Percentiles rank a stretch among this genome's conserved stretches.
Conservation (phyloP, 2,797 vertebrate species). For the Acrossocheilus wenchowensis region DNA sequence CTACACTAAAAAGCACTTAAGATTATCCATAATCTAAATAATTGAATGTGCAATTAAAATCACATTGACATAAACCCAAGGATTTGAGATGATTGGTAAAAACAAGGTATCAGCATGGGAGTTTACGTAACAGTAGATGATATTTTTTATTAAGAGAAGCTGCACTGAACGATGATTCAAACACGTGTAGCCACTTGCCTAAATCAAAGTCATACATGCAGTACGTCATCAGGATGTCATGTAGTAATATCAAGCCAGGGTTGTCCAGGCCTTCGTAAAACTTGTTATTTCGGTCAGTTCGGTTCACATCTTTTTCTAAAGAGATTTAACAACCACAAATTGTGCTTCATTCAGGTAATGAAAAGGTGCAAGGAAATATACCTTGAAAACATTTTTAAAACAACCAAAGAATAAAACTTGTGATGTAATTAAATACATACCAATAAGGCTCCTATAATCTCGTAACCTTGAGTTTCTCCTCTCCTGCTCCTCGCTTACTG, state of each 20-base stretch:
- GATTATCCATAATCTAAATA: neutral
- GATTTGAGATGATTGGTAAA: neutral
- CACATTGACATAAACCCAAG: neutral
- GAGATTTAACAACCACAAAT: slow-evolving; percentile 47
- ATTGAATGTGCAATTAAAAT: neutral
- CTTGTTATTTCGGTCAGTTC: slow-evolving; percentile 93
- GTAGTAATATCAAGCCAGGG: slow-evolving; percentile 91
- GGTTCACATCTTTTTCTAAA: slow-evolving; percentile 95
- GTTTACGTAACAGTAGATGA: neutral
- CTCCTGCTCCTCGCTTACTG: slow-evolving; percentile 94
- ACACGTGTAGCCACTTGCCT: slow-evolving; percentile 78
- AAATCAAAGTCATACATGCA: slow-evolving; percentile 98
- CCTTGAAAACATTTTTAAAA: neutral
- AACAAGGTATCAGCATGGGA: neutral
- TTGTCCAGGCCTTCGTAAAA: slow-evolving; percentile 97
- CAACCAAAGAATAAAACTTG: neutral
- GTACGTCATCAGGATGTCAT: slow-evolving; percentile 98
- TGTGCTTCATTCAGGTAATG: neutral
- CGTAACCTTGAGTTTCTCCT: slow-evolving; percentile 91
- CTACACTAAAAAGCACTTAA: slow-evolving; percentile 30
- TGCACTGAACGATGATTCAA: neutral
- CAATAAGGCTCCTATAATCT: slow-evolving; percentile 94
- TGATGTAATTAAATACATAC: slow-evolving; percentile 69
- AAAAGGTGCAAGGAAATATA: neutral
- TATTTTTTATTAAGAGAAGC: neutral